phyloP scores from a whole-genome alignment of 2,888 invertebrate species.

The Phymatocera aterrima region DNA sequence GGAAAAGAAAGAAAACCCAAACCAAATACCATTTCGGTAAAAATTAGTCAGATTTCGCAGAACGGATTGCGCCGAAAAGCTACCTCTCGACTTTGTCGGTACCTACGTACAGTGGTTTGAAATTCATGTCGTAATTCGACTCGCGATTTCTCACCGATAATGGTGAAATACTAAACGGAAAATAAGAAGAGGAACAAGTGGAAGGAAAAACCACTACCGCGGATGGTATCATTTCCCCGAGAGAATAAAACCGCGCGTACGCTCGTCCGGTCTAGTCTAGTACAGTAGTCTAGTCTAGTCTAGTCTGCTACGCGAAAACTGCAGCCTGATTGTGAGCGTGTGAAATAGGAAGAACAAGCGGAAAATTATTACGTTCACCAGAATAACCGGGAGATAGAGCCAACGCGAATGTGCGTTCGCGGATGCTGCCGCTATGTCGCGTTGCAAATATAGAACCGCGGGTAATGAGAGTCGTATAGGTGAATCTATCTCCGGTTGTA shows the following conservation, averaged over 20 bases:
- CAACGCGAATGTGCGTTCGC: neutral
- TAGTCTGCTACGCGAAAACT: neutral
- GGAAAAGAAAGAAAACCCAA: neutral
- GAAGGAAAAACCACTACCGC: no score
- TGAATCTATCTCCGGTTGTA: slow-evolving; percentile 60
- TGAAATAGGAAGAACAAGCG: no score
- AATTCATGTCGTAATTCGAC: no score
- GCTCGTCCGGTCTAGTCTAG: neutral
- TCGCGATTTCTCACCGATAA: no score
- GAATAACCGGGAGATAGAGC: neutral
- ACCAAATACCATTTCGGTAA: neutral
- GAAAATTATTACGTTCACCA: neutral
- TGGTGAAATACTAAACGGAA: no score
- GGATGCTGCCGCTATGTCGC: slow-evolving; percentile 1
- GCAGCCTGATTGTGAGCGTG: no score
- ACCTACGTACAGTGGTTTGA: no score
- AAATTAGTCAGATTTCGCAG: neutral
- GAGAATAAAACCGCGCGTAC: neutral
- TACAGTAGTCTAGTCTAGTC: neutral
- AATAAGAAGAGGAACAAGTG: no score
- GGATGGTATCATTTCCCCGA: neutral
- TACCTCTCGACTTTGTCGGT: no score
- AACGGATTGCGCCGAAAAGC: no score
- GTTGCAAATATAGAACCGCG: slow-evolving; percentile 14
- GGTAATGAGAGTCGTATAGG: slow-evolving; percentile 58